phyloP scores from a whole-genome alignment of 1,140 invertebrate species.

The Caerostris darwini region DNA sequence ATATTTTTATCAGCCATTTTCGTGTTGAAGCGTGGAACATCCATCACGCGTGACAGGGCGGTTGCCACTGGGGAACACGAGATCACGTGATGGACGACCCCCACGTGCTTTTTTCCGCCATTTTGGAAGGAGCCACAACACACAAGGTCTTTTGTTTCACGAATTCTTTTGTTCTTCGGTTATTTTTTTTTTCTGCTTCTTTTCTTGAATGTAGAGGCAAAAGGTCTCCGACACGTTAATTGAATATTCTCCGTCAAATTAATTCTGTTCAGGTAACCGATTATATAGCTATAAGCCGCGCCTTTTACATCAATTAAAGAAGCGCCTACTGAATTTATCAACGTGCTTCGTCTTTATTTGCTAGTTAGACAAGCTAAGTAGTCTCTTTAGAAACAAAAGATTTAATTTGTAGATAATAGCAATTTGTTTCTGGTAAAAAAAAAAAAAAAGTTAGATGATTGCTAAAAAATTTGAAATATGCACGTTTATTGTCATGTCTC shows the following conservation, averaged over 20 bases:
- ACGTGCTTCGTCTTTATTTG: background rate
- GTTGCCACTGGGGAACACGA: constrained; percentile 62
- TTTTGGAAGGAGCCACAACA: constrained; percentile 27
- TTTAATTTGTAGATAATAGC: no score
- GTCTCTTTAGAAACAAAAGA: no score
- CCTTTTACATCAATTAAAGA: constrained; percentile 51
- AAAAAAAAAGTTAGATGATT: no score
- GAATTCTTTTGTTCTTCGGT: background rate
- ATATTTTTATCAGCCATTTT: constrained; percentile 72
- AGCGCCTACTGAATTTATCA: constrained; percentile 11
- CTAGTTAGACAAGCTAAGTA: background rate
- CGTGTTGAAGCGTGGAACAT: constrained; percentile 72
- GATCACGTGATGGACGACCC: constrained; percentile 72
- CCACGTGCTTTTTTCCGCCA: constrained; percentile 66
- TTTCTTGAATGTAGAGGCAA: constrained; percentile 22
- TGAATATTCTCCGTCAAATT: constrained; percentile 50
- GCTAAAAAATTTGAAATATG: no score
- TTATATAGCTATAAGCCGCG: constrained; percentile 21
- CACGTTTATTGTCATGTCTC: no score
- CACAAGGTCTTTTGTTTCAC: constrained; percentile 51
- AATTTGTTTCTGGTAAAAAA: no score
- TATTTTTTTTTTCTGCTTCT: constrained; percentile 27
- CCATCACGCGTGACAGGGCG: constrained; percentile 69
- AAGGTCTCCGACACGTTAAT: constrained; percentile 55
- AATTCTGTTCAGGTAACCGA: constrained; percentile 52